Percentiles rank a stretch among this genome's conserved stretches.
phyloP scores from a whole-genome alignment of 2,888 invertebrate genomes.

The Drosophila eohydei region DNA sequence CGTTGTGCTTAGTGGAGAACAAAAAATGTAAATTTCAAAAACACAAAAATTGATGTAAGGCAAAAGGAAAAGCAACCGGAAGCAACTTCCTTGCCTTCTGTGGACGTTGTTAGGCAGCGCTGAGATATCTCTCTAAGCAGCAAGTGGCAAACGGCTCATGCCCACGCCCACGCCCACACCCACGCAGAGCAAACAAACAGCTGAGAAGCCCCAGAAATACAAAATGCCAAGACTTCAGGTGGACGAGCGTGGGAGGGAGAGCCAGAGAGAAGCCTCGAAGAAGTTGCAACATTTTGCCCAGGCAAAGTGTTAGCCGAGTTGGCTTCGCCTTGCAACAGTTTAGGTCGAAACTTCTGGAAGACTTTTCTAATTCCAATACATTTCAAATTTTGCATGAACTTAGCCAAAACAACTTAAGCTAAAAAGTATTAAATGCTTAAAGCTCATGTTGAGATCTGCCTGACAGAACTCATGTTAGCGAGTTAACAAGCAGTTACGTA shows the following conservation, averaged over 20 bases:
- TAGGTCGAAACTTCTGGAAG: not conserved
- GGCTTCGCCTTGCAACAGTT: not conserved
- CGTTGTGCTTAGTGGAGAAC: too few relatives aligned
- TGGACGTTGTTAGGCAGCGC: conserved; percentile 50
- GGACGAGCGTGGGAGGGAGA: not conserved
- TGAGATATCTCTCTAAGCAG: conserved; percentile 36
- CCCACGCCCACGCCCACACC: not conserved
- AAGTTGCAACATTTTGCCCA: not conserved
- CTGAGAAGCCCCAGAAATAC: conserved; percentile 40
- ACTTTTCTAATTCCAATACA: not conserved
- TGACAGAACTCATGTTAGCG: not conserved
- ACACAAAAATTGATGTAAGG: not conserved
- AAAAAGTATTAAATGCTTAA: not conserved
- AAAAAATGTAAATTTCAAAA: conserved; percentile 24
- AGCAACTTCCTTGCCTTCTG: conserved; percentile 45
- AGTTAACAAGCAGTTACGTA: not conserved
- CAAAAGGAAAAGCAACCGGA: conserved; percentile 16
- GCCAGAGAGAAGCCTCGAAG: conserved; percentile 4
- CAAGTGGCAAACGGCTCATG: not conserved
- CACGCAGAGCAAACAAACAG: conserved; percentile 31
- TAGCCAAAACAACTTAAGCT: not conserved
- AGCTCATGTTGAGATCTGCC: not conserved
- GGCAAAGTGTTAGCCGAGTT: conserved; percentile 8
- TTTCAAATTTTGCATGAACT: not conserved
- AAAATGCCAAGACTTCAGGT: conserved; percentile 18